phyloP scores from a whole-genome alignment of 2,888 invertebrate species.

The Patella pellucida region DNA sequence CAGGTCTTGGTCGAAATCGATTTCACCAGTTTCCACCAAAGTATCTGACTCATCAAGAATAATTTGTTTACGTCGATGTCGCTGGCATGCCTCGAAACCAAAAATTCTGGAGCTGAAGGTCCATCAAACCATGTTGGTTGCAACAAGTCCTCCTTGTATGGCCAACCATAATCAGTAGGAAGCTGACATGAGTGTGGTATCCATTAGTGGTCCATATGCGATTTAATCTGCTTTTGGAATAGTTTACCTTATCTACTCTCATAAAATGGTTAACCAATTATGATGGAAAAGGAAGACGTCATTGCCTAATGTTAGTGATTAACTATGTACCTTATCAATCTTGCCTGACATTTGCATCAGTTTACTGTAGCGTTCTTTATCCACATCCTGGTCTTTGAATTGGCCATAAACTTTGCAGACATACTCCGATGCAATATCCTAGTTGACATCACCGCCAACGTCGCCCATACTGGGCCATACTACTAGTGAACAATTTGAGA shows the following conservation, averaged over 20 bases:
- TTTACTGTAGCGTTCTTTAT: not conserved
- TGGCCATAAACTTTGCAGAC: slow-evolving; percentile 11
- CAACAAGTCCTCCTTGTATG: not conserved
- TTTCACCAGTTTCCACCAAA: too few relatives aligned
- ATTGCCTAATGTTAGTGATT: too few relatives aligned
- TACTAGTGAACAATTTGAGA: not conserved
- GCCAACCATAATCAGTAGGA: not conserved
- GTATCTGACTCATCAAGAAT: not conserved
- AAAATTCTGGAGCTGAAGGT: not conserved
- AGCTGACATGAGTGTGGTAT: not conserved
- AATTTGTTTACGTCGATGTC: not conserved
- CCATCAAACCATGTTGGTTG: not conserved
- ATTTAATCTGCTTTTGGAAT: too few relatives aligned
- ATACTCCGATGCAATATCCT: not conserved
- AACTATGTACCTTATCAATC: too few relatives aligned
- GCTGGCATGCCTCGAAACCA: not conserved
- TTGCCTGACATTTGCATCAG: too few relatives aligned
- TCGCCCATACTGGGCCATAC: too few relatives aligned
- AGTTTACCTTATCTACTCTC: too few relatives aligned
- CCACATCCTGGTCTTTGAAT: not conserved
- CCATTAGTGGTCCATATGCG: too few relatives aligned
- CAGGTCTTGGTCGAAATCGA: too few relatives aligned
- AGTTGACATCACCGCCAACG: not conserved
- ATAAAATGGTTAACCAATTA: too few relatives aligned
- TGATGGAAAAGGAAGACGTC: too few relatives aligned